Conservation (phyloP, 2,113 vertebrate species). For the Macrotus californicus region DNA sequence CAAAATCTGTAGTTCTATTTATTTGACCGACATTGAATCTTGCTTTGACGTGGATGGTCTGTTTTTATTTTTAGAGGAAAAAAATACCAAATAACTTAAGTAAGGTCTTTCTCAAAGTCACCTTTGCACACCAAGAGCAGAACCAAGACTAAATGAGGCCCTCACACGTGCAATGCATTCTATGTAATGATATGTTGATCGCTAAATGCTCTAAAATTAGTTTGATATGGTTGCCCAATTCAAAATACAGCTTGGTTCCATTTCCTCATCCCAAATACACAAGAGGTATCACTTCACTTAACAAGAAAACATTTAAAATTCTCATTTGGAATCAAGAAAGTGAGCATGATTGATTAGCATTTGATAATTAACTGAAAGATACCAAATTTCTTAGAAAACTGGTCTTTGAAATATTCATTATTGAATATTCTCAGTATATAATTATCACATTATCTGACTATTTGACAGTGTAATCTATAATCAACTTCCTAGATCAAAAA, state of each 20-base stretch:
- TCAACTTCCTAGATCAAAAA: not conserved
- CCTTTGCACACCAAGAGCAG: conserved; percentile 4
- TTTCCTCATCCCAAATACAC: not conserved
- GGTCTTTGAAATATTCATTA: not conserved
- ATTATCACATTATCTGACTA: not conserved
- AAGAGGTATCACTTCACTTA: not conserved
- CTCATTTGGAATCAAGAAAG: conserved; percentile 44
- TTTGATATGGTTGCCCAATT: not conserved
- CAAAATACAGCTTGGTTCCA: not conserved
- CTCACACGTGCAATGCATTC: not conserved
- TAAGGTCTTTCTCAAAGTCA: not conserved
- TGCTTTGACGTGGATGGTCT: not conserved
- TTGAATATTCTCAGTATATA: not conserved
- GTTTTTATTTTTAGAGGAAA: conserved; percentile 26
- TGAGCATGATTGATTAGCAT: not conserved
- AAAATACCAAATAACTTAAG: not conserved
- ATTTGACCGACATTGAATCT: not conserved
- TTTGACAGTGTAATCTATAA: not conserved
- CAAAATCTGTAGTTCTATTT: not conserved
- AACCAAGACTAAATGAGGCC: conserved; percentile 27
- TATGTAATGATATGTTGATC: not conserved
- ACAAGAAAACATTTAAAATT: not conserved
- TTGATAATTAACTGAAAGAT: not conserved
- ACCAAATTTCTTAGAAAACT: not conserved
- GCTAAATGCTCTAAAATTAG: conserved; percentile 48